phyloP scores from a whole-genome alignment of 2,797 vertebrate genomes.

The Sternarchorhynchus goeldii region DNA sequence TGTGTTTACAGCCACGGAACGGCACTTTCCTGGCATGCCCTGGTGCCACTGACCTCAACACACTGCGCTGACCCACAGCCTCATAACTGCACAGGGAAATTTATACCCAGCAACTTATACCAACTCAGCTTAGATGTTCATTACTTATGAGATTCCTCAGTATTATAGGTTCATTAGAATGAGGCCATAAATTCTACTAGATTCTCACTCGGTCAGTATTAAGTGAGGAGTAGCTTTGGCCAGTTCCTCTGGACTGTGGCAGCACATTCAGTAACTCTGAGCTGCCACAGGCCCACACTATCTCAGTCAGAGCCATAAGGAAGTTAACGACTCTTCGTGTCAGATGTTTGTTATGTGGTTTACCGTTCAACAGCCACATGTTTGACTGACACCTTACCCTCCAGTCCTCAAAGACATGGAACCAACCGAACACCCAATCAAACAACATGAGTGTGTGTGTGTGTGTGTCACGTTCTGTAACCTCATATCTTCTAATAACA shows the following conservation, averaged over 20 bases:
- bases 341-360: too few relatives aligned
- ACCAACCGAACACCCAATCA: background rate
- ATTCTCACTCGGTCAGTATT: slow-evolving; percentile 1
- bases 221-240: background rate
- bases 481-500: slow-evolving; percentile 23
- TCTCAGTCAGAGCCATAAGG: too few relatives aligned
- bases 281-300: background rate
- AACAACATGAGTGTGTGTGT: background rate
- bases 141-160: too few relatives aligned
- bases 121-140: slow-evolving; percentile 8
- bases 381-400: slow-evolving; percentile 28
- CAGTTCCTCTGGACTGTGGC: slow-evolving; percentile 10
- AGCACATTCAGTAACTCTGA: slow-evolving; percentile 48
- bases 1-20: slow-evolving; percentile 21
- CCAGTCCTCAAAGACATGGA: background rate
- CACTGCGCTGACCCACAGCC: slow-evolving; percentile 21
- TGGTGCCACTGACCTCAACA: slow-evolving; percentile 28
- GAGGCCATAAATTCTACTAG: background rate
- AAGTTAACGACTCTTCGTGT: too few relatives aligned
- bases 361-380: too few relatives aligned
- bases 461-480: background rate
- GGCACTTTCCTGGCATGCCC: slow-evolving; percentile 51
- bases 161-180: background rate
- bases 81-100: slow-evolving; percentile 27
- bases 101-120: slow-evolving; percentile 20